Evolutionary conservation across 1,140 invertebrate species (phyloP).

Genomic region (Drosophila busckii): DNA sequence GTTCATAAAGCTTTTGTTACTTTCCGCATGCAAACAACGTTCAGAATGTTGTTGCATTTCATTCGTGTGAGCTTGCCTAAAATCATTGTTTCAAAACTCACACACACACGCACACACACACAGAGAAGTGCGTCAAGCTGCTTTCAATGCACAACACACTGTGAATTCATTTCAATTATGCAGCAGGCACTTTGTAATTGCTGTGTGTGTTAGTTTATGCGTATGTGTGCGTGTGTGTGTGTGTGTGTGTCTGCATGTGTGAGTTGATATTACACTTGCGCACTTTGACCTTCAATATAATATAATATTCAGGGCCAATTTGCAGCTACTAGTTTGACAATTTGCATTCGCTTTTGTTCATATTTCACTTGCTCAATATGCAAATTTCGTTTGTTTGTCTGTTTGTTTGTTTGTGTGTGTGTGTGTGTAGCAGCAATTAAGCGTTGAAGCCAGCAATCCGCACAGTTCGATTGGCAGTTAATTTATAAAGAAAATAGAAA

Average conservation of each 20-base stretch:
- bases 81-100: constrained; percentile 4
- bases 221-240: constrained; percentile 6
- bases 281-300: constrained; percentile 34
- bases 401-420: constrained; percentile 12
- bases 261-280: constrained; percentile 30
- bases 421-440: constrained; percentile 24
- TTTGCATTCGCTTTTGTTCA: constrained; percentile 40
- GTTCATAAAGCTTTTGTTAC: constrained; percentile 40
- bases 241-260: constrained; percentile 1
- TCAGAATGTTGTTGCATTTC: constrained; percentile 25
- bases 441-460: constrained; percentile 29
- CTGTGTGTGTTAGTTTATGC: background rate
- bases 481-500: constrained; percentile 13
- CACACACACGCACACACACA: constrained; percentile 8
- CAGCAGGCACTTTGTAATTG: constrained; percentile 3
- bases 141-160: background rate
- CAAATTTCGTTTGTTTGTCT: constrained; percentile 37
- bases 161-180: constrained; percentile 13
- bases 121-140: constrained; percentile 1
- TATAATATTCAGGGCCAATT: constrained; percentile 49
- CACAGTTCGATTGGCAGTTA: constrained; percentile 3
- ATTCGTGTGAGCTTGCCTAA: constrained; percentile 14
- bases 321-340: constrained; percentile 38
- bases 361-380: constrained; percentile 54
- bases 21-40: constrained; percentile 27